Evolutionary conservation across 2,888 invertebrate genomes (phyloP), one percentile per base, ranked within the genome.

Genomic region (Diaphora mendica): DNA sequence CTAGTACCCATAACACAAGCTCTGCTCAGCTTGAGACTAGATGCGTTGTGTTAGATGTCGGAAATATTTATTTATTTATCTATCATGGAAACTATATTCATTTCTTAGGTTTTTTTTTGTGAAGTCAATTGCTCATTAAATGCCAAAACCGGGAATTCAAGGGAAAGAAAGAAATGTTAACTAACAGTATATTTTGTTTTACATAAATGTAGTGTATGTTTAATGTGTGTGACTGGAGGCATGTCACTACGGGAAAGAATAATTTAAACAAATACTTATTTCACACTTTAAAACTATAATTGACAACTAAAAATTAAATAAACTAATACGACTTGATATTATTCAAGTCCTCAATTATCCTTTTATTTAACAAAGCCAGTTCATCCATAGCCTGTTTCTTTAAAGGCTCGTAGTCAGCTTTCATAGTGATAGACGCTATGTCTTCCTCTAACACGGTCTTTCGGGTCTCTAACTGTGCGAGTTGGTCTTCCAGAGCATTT

Each of bases 361-460:
- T 93, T 79, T 91, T 92, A 88, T 97, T 97, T 79, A 97, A 96
- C 5, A 93, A 92, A 0, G 93, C 91, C 2, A 97, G 89, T 72
- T 96, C 93, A 35, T 92, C 94, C 86, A 96, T 91, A 0, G 97
- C 97, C 80, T 96, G 94, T 71, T 96, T 96, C 86, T 97, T 97
- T 23, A 97, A 88, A 0, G 97, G 96, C 76, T 96, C 95, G 85
- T 97, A 97, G 90, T 98, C 97, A 3, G 97, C 96, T 82, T 97
- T 97, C 76, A 97, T 94, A 51, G 96, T 96, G 80, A 97, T 97
- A 8, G 97, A 96, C 0, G 96, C 96, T 64, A 98, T 96, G 85
- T 97, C 97, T 85, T 97, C 97, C 87, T 96, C 96, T 82, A 97
- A 92, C 17, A 96, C 96, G 75, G 96, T 97, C 88, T 97, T 98